phyloP scores from a whole-genome alignment of 2,797 vertebrate species.

The Onychomys torridus region DNA sequence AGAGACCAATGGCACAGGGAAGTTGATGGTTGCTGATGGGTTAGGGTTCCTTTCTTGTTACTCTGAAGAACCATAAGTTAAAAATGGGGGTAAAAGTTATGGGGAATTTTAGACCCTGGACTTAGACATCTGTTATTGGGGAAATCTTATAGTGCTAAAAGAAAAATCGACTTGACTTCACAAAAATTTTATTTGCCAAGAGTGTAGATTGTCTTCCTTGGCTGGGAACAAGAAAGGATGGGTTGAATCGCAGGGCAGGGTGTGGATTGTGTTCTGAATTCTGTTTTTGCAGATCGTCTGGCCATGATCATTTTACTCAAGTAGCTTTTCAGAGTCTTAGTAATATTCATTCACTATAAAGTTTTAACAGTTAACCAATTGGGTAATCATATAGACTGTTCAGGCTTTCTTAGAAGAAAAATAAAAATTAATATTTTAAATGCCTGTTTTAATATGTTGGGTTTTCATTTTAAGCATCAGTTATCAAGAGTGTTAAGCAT shows the following conservation, averaged over 20 bases:
- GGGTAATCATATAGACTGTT: background rate
- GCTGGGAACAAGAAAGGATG: too few species aligned
- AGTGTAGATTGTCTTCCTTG: background rate
- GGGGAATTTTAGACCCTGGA: background rate
- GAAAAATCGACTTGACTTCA: background rate
- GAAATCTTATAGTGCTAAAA: background rate
- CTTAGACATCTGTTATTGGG: background rate
- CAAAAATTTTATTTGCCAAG: background rate
- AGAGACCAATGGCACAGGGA: background rate
- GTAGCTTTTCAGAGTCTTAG: rapidly evolving
- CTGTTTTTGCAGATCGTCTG: background rate
- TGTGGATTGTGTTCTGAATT: background rate
- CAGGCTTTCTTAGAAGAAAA: background rate
- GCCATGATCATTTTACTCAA: background rate
- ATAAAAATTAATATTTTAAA: background rate
- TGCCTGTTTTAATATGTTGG: background rate
- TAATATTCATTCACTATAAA: background rate
- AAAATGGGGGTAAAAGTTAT: background rate
- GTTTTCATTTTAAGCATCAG: background rate
- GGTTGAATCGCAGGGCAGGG: background rate
- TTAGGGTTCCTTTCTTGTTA: background rate
- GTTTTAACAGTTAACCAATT: background rate
- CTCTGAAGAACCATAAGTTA: background rate
- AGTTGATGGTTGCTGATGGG: background rate
- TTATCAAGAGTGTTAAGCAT: background rate